Evolutionary conservation across 1,140 invertebrate genomes (phyloP).

Genomic region (Leptinotarsa undecemlineata): DNA sequence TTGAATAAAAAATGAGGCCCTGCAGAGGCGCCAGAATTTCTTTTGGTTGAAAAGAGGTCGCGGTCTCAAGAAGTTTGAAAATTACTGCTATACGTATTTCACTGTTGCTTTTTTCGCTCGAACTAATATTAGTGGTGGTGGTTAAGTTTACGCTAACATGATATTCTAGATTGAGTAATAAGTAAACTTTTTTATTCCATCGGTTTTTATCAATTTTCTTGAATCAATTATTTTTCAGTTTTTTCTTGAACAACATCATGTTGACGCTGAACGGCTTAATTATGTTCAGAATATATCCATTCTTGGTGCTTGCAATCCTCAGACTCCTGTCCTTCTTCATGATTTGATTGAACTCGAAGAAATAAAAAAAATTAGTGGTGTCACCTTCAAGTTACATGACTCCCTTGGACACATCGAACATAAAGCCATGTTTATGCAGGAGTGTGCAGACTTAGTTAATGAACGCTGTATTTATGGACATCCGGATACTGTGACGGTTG

Average conservation of each 20-base stretch:
- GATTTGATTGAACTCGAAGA: slow-evolving; percentile 17
- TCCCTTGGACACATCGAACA: neutral
- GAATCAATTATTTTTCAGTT: slow-evolving; percentile 4
- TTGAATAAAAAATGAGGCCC: too few species aligned
- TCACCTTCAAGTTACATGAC: slow-evolving; percentile 13
- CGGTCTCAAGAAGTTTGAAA: too few species aligned
- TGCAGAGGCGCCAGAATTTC: too few species aligned
- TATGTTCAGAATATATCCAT: slow-evolving; percentile 1
- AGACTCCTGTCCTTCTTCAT: slow-evolving; percentile 12
- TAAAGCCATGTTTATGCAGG: slow-evolving; percentile 1
- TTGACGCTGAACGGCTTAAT: neutral
- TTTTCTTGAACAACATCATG: neutral
- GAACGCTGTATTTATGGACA: neutral
- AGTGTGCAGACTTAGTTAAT: slow-evolving; percentile 11
- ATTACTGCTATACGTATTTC: too few species aligned
- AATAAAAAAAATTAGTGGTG: slow-evolving; percentile 1
- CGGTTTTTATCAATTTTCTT: too few species aligned
- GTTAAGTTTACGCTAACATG: too few species aligned
- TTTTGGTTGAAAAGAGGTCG: too few species aligned
- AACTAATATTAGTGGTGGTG: too few species aligned
- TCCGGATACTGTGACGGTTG: neutral
- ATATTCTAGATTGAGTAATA: too few species aligned
- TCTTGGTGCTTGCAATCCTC: slow-evolving; percentile 4
- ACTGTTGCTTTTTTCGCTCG: too few species aligned
- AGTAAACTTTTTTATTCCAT: too few species aligned